Evolutionary conservation across 2,888 invertebrate species (phyloP), one percentile per base, ranked within the genome.

Genomic region (Idaea biselata): DNA sequence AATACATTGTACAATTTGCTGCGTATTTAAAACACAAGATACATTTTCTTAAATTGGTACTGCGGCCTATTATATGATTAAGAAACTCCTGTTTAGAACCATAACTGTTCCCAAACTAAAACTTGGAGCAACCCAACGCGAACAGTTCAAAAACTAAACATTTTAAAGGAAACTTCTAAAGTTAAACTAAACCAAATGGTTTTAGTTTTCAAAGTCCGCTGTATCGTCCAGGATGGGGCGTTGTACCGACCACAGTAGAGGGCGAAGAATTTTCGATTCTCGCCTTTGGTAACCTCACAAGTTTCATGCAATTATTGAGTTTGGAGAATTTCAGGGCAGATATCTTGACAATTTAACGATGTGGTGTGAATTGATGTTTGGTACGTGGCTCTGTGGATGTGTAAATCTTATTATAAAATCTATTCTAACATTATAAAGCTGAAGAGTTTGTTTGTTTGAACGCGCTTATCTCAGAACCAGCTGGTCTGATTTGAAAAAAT

Each of bases 181-280:
- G 18, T 56, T 56, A 14, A 18, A 18, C 11, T 56, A 56, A 18
- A 18, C 18, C 17, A 56, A 56, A 56, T 56, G 18, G 56, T 56
- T 56, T 44, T 44, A 44, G 44, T 44, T 44, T 44, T 44, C 44
- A 44, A 44, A 44, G 44, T 44, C 44, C 14, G 14, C 25, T 25
- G 14, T 8, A 44, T 14, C 18, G 18, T 17, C 18, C 14, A 14
- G 56, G 14, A 18, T 56, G 14, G 18, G 17, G 56, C 5, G 56
- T 18, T 56, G 7, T 56, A 18, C 1, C 56, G 17, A 64, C 64
- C 64, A 33, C 64, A 64, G 59, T 58, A 25, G 25, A 5, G n/a
- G n/a, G n/a, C n/a, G 55, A 61, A 60, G 61, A 64, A 64, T 64
- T 61, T 61, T 60, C 55, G 61, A 64, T 59, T 61, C 59, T 57